A percentile compares a stretch with the other conserved stretches of the same genome.
Evolutionary conservation across 2,797 vertebrate genomes (phyloP).

Genomic region (Chiroxiphia lanceolata): DNA sequence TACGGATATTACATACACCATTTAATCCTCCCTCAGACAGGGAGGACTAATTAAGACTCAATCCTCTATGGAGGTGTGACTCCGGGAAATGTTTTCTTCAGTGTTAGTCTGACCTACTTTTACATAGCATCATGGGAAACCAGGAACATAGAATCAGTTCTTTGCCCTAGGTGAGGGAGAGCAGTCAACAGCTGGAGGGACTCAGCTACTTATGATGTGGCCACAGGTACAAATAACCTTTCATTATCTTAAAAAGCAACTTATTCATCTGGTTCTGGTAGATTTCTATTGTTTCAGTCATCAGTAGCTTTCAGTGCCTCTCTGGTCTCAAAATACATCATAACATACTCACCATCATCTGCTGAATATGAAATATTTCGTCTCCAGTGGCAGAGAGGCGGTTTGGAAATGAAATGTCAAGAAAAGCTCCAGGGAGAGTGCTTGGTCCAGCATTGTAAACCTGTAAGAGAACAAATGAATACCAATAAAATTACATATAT

Average conservation of each 20-base stretch:
- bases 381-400: constrained; percentile 86
- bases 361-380: constrained; percentile 91
- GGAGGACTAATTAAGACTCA: neutral
- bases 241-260: neutral
- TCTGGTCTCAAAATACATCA: neutral
- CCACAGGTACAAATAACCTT: neutral
- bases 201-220: neutral
- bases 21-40: neutral
- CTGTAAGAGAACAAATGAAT: constrained; percentile 64
- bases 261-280: neutral
- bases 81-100: neutral
- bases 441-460: constrained; percentile 97
- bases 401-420: constrained; percentile 92
- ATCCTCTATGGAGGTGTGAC: neutral
- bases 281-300: neutral
- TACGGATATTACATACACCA: neutral
- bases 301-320: neutral
- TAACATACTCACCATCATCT: constrained; percentile 84
- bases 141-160: neutral
- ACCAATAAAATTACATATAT: neutral
- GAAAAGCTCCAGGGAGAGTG: constrained; percentile 87
- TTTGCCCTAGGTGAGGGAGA: neutral
- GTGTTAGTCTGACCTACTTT: neutral
- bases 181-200: neutral
- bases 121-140: neutral